Conservation (phyloP, 2,113 vertebrate species). For the Festucalex cinctus region DNA sequence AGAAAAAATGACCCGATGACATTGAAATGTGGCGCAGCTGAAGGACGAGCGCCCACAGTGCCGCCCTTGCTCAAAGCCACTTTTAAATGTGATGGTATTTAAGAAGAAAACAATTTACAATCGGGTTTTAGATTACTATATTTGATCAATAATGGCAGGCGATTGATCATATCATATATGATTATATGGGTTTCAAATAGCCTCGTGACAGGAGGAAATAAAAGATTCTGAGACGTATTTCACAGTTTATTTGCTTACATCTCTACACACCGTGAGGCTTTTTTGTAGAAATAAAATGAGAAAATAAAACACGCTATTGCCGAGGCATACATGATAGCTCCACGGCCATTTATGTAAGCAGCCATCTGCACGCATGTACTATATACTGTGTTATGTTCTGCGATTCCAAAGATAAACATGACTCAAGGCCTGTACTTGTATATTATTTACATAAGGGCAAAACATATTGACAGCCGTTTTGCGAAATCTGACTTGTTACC, state of each 20-base stretch:
- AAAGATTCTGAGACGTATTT: background rate
- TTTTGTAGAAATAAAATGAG: background rate
- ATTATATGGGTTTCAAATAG: background rate
- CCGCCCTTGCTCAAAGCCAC: background rate
- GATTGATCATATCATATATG: background rate
- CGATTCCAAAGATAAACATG: background rate
- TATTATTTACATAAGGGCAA: background rate
- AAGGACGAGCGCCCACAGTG: conserved; percentile 13
- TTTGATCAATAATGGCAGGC: background rate
- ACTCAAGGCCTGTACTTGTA: background rate
- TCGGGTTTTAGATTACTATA: background rate
- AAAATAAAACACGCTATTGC: background rate
- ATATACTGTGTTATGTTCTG: background rate
- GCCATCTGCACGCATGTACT: background rate
- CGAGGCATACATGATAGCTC: background rate
- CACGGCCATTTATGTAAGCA: conserved; percentile 1
- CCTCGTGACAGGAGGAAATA: background rate
- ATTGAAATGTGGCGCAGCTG: conserved; percentile 35
- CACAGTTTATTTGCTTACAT: background rate
- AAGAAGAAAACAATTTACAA: too few relatives aligned
- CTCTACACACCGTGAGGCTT: too few relatives aligned
- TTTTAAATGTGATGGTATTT: background rate
- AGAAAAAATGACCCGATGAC: conserved; percentile 32
- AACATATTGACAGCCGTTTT: background rate
- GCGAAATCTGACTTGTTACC: too few relatives aligned